Conservation (phyloP, 2,888 invertebrate genomes). For the Heliothis peltigera region DNA sequence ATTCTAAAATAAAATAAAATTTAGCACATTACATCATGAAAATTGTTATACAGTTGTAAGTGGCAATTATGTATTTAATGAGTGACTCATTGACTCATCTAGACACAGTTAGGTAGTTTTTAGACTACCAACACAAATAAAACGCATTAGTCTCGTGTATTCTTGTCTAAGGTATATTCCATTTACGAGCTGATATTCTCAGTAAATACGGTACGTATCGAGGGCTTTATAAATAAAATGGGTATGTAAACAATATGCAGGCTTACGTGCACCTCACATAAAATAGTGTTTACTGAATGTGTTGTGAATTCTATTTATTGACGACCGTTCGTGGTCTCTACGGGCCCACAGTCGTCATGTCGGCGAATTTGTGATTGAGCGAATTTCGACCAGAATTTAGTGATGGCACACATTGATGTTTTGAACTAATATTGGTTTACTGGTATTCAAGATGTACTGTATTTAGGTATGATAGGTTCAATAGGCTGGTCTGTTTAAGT, state of each 20-base stretch:
- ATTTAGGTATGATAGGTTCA: neutral
- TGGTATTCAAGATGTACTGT: neutral
- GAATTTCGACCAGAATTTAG: conserved; percentile 2
- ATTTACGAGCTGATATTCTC: conserved; percentile 12
- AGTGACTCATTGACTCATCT: no score
- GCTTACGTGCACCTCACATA: conserved; percentile 30
- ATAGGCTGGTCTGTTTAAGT: neutral
- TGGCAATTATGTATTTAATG: no score
- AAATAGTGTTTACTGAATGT: conserved; percentile 33
- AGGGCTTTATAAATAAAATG: conserved; percentile 41
- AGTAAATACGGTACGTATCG: conserved; percentile 26
- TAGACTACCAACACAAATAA: neutral
- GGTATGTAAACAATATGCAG: conserved; percentile 37
- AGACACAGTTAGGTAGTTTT: neutral
- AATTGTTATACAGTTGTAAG: no score
- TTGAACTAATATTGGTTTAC: conserved; percentile 1
- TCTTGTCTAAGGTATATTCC: conserved; percentile 8
- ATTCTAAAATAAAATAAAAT: neutral
- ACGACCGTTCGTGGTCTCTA: conserved; percentile 20
- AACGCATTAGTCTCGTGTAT: conserved; percentile 12
- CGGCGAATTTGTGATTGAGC: conserved; percentile 17
- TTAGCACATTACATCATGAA: no score
- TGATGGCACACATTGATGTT: conserved; percentile 3
- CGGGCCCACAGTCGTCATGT: conserved; percentile 15
- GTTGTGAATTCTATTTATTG: conserved; percentile 40